Base-by-base conservation (phyloP, 2,888 invertebrate genomes). In the Corythucha ciliata region DNA sequence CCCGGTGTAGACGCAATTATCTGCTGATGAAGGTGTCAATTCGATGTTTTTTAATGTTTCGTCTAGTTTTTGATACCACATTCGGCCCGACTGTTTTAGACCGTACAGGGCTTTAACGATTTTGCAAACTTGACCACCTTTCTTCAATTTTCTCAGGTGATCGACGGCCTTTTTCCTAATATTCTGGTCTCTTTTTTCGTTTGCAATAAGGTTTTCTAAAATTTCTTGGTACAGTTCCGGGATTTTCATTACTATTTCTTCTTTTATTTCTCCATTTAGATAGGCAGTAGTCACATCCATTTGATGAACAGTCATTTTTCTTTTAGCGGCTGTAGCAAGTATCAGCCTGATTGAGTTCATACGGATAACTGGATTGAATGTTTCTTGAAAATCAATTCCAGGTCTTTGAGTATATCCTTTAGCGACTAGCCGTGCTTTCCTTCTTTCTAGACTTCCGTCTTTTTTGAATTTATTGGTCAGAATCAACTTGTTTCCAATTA, bases 391-490 rank as follows among this genome's bases (percentile, higher is more conserved):
- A 26, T 42, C 42, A 10, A 42, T 27, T 22, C 42, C 42, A 25
- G 8, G 27, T 26, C 27, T 12, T 20, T 42, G 42, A 7, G 42
- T 42, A 18, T 22, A 42, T 22, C 42, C 42, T 14, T 24, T 42
- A 10, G 42, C 42, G 5, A 39, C 40, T n/a, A 39, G n/a, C n/a
- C 40, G n/a, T 4, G 40, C 40, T 39, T 39, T 39, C 6, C 21
- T n/a, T 24, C 40, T 14, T 5, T 39, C 21, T n/a, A 39, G 22
- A 16, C 18, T 18, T 39, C 40, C 40, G 14, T 42, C 18, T 10
- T 25, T 27, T 14, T 42, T 42, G 25, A 42, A 42, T 42, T 42
- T 42, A 16, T 42, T 42, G 42, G 26, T 26, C 25, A 42, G 7
- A 7, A 25, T 26, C 26, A 42, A 18, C 27, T 27, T 42, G 7